Conservation (phyloP, 1,140 invertebrate genomes). For the Paramacrobiotus metropolitanus region DNA sequence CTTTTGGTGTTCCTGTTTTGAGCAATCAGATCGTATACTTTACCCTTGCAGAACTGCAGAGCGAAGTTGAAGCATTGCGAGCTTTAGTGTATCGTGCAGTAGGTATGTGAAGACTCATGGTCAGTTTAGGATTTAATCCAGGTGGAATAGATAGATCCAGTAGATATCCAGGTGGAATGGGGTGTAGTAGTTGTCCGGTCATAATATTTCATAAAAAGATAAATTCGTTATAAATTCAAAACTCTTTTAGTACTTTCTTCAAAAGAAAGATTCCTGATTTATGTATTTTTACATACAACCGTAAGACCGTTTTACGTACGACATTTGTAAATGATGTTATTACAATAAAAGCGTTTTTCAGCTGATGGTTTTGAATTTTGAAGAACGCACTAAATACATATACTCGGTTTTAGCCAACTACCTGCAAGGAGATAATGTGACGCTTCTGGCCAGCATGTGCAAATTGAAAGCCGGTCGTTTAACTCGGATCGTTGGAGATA, state of each 20-base stretch:
- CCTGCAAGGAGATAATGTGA: constrained; percentile 30
- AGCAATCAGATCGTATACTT: constrained; percentile 32
- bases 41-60: constrained; percentile 30
- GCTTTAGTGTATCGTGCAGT: constrained; percentile 28
- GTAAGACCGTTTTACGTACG: no score
- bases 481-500: constrained; percentile 27
- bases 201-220: no score
- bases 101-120: constrained; percentile 20
- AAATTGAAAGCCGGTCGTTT: constrained; percentile 33
- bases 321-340: no score
- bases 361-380: no score
- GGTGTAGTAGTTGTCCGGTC: no score
- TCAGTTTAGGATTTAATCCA: constrained; percentile 3
- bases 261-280: no score
- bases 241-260: no score
- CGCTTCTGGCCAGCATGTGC: constrained; percentile 32
- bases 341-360: no score
- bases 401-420: constrained; percentile 23
- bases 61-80: constrained; percentile 30
- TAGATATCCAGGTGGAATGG: no score
- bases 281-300: no score
- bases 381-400: no score
- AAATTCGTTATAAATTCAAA: no score
- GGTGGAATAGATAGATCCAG: neutral
- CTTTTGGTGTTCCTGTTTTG: constrained; percentile 29